These are phyloP conservation scores for Epistrophella euchroma DNA, from an alignment of 2,888 invertebrate species.

Conservation along the genomic window DNA sequence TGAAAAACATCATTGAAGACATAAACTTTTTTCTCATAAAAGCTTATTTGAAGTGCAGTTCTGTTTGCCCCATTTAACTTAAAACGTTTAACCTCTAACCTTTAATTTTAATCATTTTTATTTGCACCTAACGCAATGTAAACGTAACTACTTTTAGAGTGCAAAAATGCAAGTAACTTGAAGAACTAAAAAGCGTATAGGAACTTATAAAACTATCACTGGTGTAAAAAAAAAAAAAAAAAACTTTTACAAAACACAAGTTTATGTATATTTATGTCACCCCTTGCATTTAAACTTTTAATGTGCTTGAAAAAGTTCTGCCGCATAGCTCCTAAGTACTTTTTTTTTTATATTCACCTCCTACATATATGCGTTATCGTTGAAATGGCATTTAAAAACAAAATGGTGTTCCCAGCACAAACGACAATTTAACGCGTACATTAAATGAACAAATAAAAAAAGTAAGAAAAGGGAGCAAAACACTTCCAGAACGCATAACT, in stretches of 20 bases:
- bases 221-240: background rate
- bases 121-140: conserved; percentile 8
- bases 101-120: background rate
- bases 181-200: conserved; percentile 16
- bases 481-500: conserved; percentile 26
- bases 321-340: background rate
- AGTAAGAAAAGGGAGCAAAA: background rate
- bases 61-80: background rate
- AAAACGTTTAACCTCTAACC: background rate
- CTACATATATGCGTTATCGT: background rate
- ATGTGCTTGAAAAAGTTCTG: conserved; percentile 3
- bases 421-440: conserved; percentile 20
- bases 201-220: conserved; percentile 26
- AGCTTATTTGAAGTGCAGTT: too few species aligned
- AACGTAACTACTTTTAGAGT: conserved; percentile 4
- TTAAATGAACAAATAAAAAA: conserved; percentile 4
- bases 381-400: conserved; percentile 52
- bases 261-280: conserved; percentile 11
- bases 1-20: too few species aligned
- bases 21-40: too few species aligned
- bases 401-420: conserved; percentile 59
- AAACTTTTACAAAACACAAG: background rate
- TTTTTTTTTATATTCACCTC: background rate
- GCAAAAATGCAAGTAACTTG: conserved; percentile 22
- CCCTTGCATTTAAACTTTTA: conserved; percentile 21